Evolutionary conservation across 2,797 vertebrate species (phyloP).

Genomic region (Platyrinchus mystaceus): DNA sequence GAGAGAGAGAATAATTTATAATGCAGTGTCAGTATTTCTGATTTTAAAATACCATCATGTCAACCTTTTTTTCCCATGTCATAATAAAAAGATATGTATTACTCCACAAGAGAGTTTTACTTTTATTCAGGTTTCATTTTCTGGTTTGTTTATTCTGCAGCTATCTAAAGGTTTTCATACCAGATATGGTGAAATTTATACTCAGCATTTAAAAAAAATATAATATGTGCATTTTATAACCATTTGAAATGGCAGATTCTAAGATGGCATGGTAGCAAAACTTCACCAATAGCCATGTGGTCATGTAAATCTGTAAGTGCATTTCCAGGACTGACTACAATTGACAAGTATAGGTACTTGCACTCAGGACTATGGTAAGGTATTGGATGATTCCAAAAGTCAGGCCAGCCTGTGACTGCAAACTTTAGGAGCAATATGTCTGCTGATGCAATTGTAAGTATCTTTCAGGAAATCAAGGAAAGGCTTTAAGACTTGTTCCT

Average conservation of each 20-base stretch:
- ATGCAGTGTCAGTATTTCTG: slow-evolving; percentile 39
- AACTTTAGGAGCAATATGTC: not conserved
- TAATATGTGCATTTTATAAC: not conserved
- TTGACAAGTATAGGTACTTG: not conserved
- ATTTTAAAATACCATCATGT: slow-evolving; percentile 35
- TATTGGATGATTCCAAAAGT: not conserved
- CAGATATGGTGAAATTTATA: not conserved
- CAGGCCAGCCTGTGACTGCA: not conserved
- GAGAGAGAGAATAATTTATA: slow-evolving; percentile 35
- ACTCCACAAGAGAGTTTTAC: not conserved
- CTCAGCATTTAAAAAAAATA: not conserved
- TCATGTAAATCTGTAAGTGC: not conserved
- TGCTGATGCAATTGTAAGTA: not conserved
- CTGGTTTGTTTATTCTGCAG: not conserved
- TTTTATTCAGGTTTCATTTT: not conserved
- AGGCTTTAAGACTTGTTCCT: not conserved
- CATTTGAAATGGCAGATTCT: not conserved
- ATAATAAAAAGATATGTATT: not conserved
- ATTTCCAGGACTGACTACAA: not conserved
- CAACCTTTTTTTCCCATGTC: not conserved
- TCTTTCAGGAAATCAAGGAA: not conserved
- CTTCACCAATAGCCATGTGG: not conserved
- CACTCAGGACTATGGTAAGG: not conserved
- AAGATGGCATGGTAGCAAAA: not conserved
- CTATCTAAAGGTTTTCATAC: not conserved